phyloP scores from a whole-genome alignment of 2,113 vertebrate genomes.

The Phasianus colchicus region DNA sequence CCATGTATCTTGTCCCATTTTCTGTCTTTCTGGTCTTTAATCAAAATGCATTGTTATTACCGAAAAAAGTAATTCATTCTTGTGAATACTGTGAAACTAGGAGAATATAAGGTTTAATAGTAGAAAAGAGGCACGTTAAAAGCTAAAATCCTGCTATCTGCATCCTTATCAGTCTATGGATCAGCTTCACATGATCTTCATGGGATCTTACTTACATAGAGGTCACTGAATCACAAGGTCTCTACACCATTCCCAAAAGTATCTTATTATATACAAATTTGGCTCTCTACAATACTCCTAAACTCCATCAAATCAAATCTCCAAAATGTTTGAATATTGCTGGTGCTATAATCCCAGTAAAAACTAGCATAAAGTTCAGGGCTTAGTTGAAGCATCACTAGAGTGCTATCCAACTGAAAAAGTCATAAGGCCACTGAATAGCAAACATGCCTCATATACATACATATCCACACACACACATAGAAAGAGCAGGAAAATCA shows the following conservation, averaged over 20 bases:
- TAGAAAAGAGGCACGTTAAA: background rate
- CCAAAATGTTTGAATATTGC: background rate
- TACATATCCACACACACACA: background rate
- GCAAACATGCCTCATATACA: background rate
- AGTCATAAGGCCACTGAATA: background rate
- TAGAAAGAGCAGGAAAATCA: background rate
- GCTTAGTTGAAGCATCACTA: background rate
- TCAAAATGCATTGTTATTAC: background rate
- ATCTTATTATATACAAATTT: background rate
- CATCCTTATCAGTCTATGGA: background rate
- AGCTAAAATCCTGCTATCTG: background rate
- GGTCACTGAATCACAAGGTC: background rate
- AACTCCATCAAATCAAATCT: background rate
- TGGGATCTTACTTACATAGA: background rate
- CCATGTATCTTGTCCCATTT: slow-evolving; percentile 5
- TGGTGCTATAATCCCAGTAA: background rate
- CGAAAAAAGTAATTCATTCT: background rate
- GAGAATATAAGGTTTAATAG: background rate
- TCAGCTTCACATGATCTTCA: background rate
- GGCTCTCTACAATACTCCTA: background rate
- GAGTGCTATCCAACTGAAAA: background rate
- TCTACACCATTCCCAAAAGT: background rate
- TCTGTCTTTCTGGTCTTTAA: slow-evolving; percentile 34
- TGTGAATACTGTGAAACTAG: background rate
- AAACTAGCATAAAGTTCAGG: background rate